Conservation (phyloP, 1,140 invertebrate genomes). For the Calephelis virginiensis region DNA sequence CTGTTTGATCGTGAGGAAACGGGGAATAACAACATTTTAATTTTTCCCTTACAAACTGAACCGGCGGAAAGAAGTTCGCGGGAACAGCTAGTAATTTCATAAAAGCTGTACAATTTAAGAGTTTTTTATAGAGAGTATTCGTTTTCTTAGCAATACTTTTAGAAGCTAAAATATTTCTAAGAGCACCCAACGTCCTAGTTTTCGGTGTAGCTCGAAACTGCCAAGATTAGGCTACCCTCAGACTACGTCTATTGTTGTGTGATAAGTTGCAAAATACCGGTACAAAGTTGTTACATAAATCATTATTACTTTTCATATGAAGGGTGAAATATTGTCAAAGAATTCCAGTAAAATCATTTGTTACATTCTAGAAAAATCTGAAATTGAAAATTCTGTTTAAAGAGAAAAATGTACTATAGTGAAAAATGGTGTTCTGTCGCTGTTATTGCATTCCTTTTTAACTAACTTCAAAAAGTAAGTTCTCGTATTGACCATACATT, state of each 20-base stretch:
- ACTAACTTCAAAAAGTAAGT: too few species aligned
- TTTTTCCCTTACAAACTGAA: too few species aligned
- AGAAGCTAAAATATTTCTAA: background rate
- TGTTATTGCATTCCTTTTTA: too few species aligned
- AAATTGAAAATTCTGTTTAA: too few species aligned
- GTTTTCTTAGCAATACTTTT: background rate
- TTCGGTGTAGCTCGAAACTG: background rate
- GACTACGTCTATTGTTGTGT: slow-evolving; percentile 8
- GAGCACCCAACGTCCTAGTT: background rate
- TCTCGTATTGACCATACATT: too few species aligned
- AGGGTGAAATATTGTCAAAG: background rate
- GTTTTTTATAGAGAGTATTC: background rate
- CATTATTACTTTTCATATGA: background rate
- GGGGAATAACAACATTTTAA: too few species aligned
- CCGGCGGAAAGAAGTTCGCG: too few species aligned
- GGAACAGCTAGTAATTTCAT: too few species aligned
- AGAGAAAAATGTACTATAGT: too few species aligned
- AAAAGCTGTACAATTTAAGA: background rate
- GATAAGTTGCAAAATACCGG: slow-evolving; percentile 3
- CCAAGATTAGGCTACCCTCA: background rate
- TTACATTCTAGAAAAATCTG: too few species aligned
- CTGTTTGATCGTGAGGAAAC: too few species aligned
- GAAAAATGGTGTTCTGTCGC: too few species aligned
- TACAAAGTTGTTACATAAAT: slow-evolving; percentile 15
- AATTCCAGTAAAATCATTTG: background rate